These are phyloP conservation scores for Trachelus troglodyta DNA, from an alignment of 2,888 invertebrate species.

Conservation along the genomic window DNA sequence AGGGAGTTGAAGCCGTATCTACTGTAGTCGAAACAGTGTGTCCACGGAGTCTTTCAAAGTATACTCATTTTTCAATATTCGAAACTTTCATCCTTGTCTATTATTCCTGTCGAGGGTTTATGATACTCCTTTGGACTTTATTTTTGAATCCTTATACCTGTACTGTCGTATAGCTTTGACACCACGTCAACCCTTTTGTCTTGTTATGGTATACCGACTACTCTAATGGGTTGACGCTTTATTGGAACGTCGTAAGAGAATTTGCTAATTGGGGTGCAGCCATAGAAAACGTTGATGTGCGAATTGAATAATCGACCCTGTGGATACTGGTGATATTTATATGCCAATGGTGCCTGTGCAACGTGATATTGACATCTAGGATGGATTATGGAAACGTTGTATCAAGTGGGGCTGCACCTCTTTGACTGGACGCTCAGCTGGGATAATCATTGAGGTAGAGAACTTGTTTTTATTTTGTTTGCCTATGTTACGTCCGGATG, in stretches of 20 bases:
- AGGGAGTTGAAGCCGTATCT: neutral
- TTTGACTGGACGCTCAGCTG: neutral
- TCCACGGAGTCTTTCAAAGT: neutral
- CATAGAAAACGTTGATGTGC: neutral
- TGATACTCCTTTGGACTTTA: neutral
- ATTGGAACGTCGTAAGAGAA: neutral
- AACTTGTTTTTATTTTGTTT: neutral
- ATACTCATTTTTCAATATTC: neutral
- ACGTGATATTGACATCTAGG: neutral
- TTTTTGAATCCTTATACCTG: neutral
- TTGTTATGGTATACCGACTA: neutral
- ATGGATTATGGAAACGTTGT: neutral
- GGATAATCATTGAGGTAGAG: neutral
- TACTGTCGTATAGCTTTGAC: neutral
- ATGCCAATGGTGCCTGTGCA: neutral
- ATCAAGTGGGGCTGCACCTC: neutral
- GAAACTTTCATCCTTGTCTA: neutral
- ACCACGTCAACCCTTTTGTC: neutral
- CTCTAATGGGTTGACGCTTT: neutral
- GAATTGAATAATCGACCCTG: neutral
- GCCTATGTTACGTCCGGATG: too few species aligned
- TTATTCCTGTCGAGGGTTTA: neutral
- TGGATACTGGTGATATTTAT: neutral
- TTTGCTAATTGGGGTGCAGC: neutral
- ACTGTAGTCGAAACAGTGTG: neutral